Base-by-base conservation (phyloP, 2,797 vertebrate species). In the Manis pentadactyla region DNA sequence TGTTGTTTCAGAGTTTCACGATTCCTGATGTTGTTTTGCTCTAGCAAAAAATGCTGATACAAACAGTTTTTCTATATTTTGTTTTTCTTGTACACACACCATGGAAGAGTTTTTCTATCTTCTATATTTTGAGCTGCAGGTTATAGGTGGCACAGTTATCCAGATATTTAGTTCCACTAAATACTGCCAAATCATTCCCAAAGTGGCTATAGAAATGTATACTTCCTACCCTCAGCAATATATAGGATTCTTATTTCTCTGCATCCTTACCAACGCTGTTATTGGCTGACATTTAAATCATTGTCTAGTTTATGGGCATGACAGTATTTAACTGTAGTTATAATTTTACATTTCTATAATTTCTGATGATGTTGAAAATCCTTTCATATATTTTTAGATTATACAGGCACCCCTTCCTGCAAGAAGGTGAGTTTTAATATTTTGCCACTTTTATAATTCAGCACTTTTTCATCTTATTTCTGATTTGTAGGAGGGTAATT, bases 361-460 rank as follows among this genome's bases (percentile, higher is more conserved):
- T 79, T 94, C 59, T 88, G 42, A 74, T 29, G 18, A 88, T 88
- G 18, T 77, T 94, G 31, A 59, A 92, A 69, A 46, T 49, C 10
- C 55, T 96, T 83, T 83, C 8, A 21, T 34, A 69, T 77, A 78
- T 71, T 84, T 34, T 61, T 53, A 59, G 12, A 21, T 17, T 85
- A 51, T 18, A 39, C 1, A 51, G 15, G 3, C 21, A 46, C 46
- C 46, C 11, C n/a, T 51, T 10, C 0, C 1, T 3, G 4, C 13
- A 49, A 49, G 25, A 71, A 91, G 49, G 18, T 59, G 4, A 86
- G 5, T 57, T 77, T 64, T 9, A 23, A 51, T 57, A 57, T 42
- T 84, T 82, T 66, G 7, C 17, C 29, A 39, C 9, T 27, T 94
- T 51, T 46, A 37, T 12, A 89, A 53, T 66, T 87, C 49, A 79